phyloP scores from a whole-genome alignment of 2,888 invertebrate species.

The Ceratothoa steindachneri region DNA sequence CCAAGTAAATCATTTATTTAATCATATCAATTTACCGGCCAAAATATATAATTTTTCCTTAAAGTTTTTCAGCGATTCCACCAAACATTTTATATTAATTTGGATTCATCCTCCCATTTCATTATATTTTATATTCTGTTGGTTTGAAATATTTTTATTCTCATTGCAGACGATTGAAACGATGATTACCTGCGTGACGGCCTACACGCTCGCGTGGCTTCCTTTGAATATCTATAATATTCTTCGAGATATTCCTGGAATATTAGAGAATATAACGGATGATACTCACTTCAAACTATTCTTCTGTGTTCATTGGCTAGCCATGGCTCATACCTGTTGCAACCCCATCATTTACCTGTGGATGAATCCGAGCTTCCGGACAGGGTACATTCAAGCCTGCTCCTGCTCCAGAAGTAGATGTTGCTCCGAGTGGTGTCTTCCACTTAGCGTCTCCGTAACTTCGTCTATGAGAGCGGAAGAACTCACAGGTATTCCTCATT shows the following conservation, averaged over 20 bases:
- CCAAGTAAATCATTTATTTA: no score
- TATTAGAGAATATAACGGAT: slow-evolving; percentile 15
- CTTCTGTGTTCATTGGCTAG: slow-evolving; percentile 30
- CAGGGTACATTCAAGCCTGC: slow-evolving; percentile 13
- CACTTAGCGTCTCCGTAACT: no score
- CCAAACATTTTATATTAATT: no score
- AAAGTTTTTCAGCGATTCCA: no score
- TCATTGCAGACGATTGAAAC: slow-evolving; percentile 60
- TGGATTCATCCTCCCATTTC: no score
- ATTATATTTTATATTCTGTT: no score
- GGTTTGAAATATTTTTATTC: no score
- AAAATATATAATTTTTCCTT: no score
- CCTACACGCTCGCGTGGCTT: slow-evolving; percentile 60
- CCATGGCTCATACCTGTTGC: slow-evolving; percentile 39
- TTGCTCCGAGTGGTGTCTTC: neutral
- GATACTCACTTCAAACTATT: slow-evolving; percentile 19
- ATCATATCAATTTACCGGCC: no score
- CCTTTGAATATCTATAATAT: slow-evolving; percentile 54
- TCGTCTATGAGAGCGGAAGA: no score
- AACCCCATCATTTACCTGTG: slow-evolving; percentile 35
- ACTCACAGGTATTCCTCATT: no score
- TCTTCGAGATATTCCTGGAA: slow-evolving; percentile 23
- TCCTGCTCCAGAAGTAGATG: neutral
- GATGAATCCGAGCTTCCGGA: slow-evolving; percentile 30
- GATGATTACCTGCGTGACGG: slow-evolving; percentile 59